Conservation (phyloP, 2,797 vertebrate species). For the Rallus crepitans region DNA sequence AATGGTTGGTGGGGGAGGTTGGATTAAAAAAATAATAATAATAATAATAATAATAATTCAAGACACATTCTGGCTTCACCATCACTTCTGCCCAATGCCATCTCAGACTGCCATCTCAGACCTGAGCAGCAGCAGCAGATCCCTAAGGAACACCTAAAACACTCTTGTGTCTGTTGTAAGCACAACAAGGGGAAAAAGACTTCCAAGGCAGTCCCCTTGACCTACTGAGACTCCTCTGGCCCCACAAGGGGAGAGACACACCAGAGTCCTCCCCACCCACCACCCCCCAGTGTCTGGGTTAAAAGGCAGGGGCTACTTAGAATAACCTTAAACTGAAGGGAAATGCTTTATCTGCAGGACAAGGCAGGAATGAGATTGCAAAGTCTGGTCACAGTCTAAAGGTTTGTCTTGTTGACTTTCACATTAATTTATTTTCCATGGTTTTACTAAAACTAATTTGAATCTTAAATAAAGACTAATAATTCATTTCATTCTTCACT, state of each 20-base stretch:
- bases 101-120: background rate
- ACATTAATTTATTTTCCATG: background rate
- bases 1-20: rapidly evolving
- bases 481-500: conserved; percentile 20
- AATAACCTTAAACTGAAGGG: background rate
- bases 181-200: background rate
- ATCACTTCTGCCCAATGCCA: rapidly evolving
- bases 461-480: conserved; percentile 15
- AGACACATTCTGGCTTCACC: background rate
- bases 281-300: rapidly evolving
- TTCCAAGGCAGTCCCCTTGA: background rate
- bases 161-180: background rate
- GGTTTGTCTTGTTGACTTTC: background rate
- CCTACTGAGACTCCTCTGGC: background rate
- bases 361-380: background rate
- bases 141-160: background rate
- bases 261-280: rapidly evolving
- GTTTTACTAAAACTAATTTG: background rate
- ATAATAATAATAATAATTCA: background rate
- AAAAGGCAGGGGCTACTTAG: background rate
- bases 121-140: background rate
- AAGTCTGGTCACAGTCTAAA: background rate
- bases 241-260: rapidly evolving
- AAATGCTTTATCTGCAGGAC: background rate
- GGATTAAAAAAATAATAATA: background rate